Conservation (phyloP, 2,113 vertebrate genomes). For the Anarhynchus alexandrinus region DNA sequence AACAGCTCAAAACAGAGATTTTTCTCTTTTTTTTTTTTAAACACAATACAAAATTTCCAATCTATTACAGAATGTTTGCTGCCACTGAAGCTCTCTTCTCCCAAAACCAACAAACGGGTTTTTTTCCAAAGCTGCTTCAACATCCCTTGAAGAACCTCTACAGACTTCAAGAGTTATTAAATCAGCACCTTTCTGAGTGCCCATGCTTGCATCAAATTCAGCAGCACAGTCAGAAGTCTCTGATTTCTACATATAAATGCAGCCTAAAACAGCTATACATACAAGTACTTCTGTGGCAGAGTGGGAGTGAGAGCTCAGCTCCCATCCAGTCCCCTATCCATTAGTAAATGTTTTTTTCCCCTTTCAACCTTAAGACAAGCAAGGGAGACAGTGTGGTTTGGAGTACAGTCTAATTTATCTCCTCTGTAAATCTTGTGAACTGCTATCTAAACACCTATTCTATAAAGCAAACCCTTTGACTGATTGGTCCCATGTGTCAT, state of each 20-base stretch:
- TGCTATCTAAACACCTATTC: slow-evolving; percentile 42
- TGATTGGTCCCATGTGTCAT: background rate
- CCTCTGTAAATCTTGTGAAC: slow-evolving; percentile 38
- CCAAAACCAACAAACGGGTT: slow-evolving; percentile 26
- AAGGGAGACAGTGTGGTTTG: background rate
- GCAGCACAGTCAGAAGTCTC: background rate
- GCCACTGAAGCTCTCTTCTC: background rate
- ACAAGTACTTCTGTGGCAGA: background rate
- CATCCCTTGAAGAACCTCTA: background rate
- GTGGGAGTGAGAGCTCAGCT: background rate
- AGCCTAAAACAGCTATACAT: background rate
- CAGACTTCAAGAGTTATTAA: slow-evolving; percentile 1
- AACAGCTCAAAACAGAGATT: slow-evolving; percentile 38
- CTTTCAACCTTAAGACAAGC: background rate
- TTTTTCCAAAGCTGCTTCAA: background rate
- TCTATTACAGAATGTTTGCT: background rate
- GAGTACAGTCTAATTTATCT: slow-evolving; percentile 23
- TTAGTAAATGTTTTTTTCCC: slow-evolving; percentile 10
- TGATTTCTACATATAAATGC: background rate
- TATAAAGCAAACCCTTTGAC: slow-evolving; percentile 2
- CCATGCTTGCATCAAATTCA: background rate
- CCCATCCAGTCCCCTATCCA: background rate
- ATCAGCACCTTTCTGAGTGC: background rate
- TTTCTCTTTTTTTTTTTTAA: background rate
- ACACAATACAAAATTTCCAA: slow-evolving; percentile 17